A percentile compares a stretch with the other conserved stretches of the same genome.
phyloP scores from a whole-genome alignment of 2,113 vertebrate genomes.

The Nanorana parkeri region DNA sequence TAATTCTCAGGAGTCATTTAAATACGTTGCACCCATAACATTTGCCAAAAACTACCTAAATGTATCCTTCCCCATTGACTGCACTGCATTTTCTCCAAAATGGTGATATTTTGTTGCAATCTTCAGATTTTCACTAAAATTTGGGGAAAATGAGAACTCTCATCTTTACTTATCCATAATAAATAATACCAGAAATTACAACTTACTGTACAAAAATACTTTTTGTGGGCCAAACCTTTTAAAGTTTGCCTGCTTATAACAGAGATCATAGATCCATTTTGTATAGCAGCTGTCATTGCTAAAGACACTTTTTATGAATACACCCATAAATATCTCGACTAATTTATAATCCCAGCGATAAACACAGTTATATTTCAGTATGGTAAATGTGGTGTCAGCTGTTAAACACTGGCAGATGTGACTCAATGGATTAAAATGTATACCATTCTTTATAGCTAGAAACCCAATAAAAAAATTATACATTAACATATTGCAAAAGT shows the following conservation, averaged over 20 bases:
- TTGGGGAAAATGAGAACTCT: too few relatives aligned
- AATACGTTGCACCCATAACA: too few relatives aligned
- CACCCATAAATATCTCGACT: slow-evolving; percentile 16
- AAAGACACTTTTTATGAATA: slow-evolving; percentile 22
- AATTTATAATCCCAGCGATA: slow-evolving; percentile 7
- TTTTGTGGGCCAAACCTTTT: too few relatives aligned
- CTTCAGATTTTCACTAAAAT: too few relatives aligned
- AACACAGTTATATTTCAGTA: slow-evolving; percentile 2
- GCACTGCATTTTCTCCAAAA: too few relatives aligned
- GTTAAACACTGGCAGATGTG: neutral
- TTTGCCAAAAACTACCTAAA: too few relatives aligned
- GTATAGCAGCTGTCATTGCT: neutral
- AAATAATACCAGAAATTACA: too few relatives aligned
- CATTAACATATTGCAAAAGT: neutral
- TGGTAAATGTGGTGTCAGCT: neutral
- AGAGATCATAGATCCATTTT: neutral
- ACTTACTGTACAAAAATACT: too few relatives aligned
- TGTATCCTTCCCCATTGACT: too few relatives aligned
- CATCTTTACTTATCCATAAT: too few relatives aligned
- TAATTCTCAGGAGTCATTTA: too few relatives aligned
- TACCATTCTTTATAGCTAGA: neutral
- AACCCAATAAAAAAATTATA: neutral
- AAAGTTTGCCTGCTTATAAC: neutral
- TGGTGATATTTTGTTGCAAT: too few relatives aligned
- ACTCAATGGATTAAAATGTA: neutral